A percentile compares a stretch with the other conserved stretches of the same genome.
Evolutionary conservation across 2,113 vertebrate genomes (phyloP).

Genomic region (Orientallactaga bullata): DNA sequence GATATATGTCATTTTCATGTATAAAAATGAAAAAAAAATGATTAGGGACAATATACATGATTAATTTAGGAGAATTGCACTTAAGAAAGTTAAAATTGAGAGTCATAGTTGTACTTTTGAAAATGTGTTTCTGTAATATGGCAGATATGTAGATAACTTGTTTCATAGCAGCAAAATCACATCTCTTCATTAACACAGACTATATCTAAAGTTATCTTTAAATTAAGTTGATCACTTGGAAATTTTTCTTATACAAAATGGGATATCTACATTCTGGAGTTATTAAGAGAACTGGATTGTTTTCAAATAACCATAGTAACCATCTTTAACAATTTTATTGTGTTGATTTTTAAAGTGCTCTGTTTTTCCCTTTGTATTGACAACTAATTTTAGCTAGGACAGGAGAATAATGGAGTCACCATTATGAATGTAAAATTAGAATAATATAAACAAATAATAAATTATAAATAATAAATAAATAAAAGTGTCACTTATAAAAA

Average conservation of each 20-base stretch:
- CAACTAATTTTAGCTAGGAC: slow-evolving; percentile 25
- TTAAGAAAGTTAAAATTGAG: slow-evolving; percentile 50
- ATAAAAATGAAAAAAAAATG: not conserved
- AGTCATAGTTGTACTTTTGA: not conserved
- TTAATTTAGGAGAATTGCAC: not conserved
- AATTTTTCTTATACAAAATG: not conserved
- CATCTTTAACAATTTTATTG: slow-evolving; percentile 7
- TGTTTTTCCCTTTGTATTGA: not conserved
- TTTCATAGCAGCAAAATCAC: slow-evolving; percentile 15
- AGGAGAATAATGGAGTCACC: too few relatives aligned
- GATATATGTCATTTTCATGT: slow-evolving; percentile 52
- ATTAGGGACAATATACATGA: not conserved
- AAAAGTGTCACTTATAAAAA: too few relatives aligned
- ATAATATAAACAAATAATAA: too few relatives aligned
- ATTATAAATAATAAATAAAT: too few relatives aligned
- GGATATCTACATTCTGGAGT: slow-evolving; percentile 12
- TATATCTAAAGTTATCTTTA: not conserved
- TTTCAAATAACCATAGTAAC: not conserved
- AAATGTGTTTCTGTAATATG: slow-evolving; percentile 16
- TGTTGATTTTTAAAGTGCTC: not conserved
- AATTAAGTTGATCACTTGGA: not conserved
- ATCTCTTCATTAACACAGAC: not conserved
- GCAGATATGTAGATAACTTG: not conserved
- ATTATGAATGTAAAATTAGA: too few relatives aligned
- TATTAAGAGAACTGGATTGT: not conserved